Evolutionary conservation across 2,113 vertebrate genomes (phyloP).

Genomic region (Hystrix brachyura): DNA sequence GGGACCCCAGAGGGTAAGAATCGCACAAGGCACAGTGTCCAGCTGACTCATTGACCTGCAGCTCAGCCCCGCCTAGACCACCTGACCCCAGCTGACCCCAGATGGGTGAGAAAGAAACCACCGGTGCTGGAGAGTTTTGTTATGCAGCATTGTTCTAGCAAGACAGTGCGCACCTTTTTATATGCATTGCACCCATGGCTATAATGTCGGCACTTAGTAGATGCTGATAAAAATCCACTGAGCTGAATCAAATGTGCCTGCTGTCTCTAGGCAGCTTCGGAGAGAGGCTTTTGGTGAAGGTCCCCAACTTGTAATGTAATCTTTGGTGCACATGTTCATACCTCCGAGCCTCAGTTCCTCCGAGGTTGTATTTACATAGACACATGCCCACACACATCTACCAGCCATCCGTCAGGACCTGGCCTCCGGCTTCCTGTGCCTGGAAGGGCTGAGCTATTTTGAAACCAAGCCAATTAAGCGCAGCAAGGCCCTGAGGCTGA

Average conservation of each 20-base stretch:
- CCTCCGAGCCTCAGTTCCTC: constrained; percentile 59
- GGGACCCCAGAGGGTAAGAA: not conserved
- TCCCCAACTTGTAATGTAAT: not conserved
- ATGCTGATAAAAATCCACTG: not conserved
- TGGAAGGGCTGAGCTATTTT: constrained; percentile 75
- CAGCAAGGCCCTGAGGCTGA: constrained; percentile 65
- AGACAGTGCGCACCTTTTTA: not conserved
- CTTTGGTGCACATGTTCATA: not conserved
- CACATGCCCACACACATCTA: constrained; percentile 37
- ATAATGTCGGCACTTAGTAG: not conserved
- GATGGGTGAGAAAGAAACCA: not conserved
- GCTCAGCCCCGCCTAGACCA: not conserved
- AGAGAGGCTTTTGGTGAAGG: not conserved
- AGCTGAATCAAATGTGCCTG: not conserved
- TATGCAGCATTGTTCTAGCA: not conserved
- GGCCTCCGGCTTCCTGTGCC: constrained; percentile 56
- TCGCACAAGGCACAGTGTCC: not conserved
- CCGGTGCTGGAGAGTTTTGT: not conserved
- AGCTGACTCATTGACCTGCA: not conserved
- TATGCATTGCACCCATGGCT: not conserved
- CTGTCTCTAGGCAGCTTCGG: not conserved
- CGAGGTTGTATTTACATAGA: constrained; percentile 68
- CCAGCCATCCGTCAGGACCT: constrained; percentile 47
- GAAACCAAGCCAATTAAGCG: constrained; percentile 70
- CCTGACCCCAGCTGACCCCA: not conserved